These are phyloP conservation scores for Pygathrix nemaeus DNA, from an alignment of 2,113 vertebrate species.

Conservation along the genomic window DNA sequence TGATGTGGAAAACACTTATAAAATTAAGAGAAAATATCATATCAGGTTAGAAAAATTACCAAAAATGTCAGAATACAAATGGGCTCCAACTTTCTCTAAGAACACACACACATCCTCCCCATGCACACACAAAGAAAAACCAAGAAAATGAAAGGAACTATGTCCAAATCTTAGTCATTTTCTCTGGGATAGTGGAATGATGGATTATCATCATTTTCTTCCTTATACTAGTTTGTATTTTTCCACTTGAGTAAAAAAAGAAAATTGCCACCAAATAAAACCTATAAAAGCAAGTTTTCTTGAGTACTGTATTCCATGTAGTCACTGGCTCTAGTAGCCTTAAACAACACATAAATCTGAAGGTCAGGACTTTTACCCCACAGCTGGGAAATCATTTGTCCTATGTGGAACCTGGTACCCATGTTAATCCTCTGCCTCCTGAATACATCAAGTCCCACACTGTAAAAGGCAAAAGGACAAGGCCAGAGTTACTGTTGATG, in stretches of 20 bases:
- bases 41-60: slow-evolving; percentile 54
- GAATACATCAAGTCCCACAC: not conserved
- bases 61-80: slow-evolving; percentile 23
- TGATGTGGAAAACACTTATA: slow-evolving; percentile 34
- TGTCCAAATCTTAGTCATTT: slow-evolving; percentile 44
- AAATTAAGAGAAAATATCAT: slow-evolving; percentile 52
- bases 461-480: not conserved
- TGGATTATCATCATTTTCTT: slow-evolving; percentile 56
- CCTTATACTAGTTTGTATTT: slow-evolving; percentile 42
- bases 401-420: not conserved
- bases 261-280: slow-evolving; percentile 51
- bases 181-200: slow-evolving; percentile 30
- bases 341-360: not conserved
- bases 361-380: not conserved
- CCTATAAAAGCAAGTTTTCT: not conserved
- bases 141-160: slow-evolving; percentile 9
- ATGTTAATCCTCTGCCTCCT: not conserved
- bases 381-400: not conserved
- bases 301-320: not conserved
- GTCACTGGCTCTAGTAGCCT: not conserved
- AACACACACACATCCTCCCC: not conserved
- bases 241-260: slow-evolving; percentile 45
- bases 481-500: not conserved
- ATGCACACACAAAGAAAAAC: not conserved
- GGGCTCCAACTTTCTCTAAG: not conserved